Conservation (phyloP, 2,888 invertebrate species). For the Deilephila elpenor region DNA sequence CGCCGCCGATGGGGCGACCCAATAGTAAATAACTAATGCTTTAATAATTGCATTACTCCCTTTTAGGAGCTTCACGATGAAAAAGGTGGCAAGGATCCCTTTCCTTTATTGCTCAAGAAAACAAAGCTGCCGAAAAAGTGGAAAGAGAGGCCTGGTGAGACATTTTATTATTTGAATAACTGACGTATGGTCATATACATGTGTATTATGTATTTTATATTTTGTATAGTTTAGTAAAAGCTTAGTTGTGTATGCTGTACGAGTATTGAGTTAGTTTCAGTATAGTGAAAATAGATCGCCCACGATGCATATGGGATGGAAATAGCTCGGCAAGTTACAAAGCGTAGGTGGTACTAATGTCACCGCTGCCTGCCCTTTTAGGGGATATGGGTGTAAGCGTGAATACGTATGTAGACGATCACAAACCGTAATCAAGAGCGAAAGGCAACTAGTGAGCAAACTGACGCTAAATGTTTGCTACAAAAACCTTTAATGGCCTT, state of each 20-base stretch:
- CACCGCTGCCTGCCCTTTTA: too few relatives aligned
- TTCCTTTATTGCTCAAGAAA: constrained; percentile 89
- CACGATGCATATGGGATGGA: too few relatives aligned
- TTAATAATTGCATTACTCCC: constrained; percentile 35
- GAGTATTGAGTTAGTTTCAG: not conserved
- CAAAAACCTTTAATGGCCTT: constrained; percentile 59
- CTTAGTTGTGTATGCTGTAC: not conserved
- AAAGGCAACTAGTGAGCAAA: constrained; percentile 34
- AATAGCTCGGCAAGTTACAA: too few relatives aligned
- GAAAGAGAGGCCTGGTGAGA: constrained; percentile 84
- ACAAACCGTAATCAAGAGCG: constrained; percentile 30
- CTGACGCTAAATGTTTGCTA: constrained; percentile 39
- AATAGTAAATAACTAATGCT: constrained; percentile 41
- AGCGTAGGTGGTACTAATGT: too few relatives aligned
- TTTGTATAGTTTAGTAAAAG: not conserved
- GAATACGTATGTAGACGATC: too few relatives aligned
- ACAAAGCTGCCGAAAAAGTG: constrained; percentile 91
- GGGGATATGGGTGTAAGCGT: too few relatives aligned
- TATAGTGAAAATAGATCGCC: not conserved
- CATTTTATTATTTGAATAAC: constrained; percentile 27
- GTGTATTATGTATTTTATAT: too few relatives aligned
- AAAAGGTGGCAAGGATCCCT: constrained; percentile 91
- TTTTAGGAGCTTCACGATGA: constrained; percentile 87
- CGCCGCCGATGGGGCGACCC: constrained; percentile 17
- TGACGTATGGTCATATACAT: not conserved